These are phyloP conservation scores for Aphidius colemani DNA, from an alignment of 2,888 invertebrate species.

Conservation along the genomic window DNA sequence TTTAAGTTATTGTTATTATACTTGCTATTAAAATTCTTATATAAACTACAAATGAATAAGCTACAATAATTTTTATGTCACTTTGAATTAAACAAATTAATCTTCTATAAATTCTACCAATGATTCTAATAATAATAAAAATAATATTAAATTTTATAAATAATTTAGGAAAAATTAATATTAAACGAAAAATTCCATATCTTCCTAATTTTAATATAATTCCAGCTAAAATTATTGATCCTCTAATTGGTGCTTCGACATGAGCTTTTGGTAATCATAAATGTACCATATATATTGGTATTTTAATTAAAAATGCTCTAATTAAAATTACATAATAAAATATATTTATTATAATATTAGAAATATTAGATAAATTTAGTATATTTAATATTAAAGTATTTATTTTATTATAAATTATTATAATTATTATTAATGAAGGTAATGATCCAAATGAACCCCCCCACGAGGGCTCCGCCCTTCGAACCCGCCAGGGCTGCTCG, in stretches of 20 bases:
- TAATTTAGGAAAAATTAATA: conserved; percentile 60
- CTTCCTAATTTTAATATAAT: conserved; percentile 75
- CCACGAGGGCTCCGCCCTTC: too few species aligned
- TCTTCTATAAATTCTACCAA: conserved; percentile 67
- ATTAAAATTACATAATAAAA: conserved; percentile 61
- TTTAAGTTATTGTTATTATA: conserved; percentile 65
- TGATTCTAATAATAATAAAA: conserved; percentile 64
- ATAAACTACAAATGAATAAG: conserved; percentile 76
- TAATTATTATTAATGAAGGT: conserved; percentile 64
- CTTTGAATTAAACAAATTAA: conserved; percentile 71
- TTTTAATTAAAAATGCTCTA: conserved; percentile 72
- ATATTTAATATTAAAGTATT: conserved; percentile 26
- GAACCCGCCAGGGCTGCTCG: too few species aligned
- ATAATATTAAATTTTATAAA: conserved; percentile 63
- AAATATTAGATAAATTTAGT: conserved; percentile 16
- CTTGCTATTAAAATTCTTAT: conserved; percentile 69
- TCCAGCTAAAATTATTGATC: conserved; percentile 76
- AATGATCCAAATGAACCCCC: conserved; percentile 70
- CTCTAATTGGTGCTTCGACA: conserved; percentile 75
- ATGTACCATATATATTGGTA: conserved; percentile 74
- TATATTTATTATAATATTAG: conserved; percentile 63
- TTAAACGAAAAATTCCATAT: conserved; percentile 70
- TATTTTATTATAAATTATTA: conserved; percentile 60
- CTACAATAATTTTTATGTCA: conserved; percentile 75
- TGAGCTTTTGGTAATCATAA: conserved; percentile 76